phyloP scores from a whole-genome alignment of 2,888 invertebrate genomes.

The Anoncus sp. region DNA sequence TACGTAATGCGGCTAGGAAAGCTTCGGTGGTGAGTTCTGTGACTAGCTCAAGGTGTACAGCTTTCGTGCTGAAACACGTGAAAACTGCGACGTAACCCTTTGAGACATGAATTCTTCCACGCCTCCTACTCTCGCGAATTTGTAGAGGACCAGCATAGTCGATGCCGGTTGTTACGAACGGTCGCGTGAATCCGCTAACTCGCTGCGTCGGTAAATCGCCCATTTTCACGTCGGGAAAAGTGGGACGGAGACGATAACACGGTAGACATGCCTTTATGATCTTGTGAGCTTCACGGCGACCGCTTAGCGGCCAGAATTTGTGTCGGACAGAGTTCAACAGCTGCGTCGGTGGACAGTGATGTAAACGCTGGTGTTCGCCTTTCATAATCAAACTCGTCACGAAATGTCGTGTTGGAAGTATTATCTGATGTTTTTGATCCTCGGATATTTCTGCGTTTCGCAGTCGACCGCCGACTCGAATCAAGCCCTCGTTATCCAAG shows the following conservation, averaged over 20 bases:
- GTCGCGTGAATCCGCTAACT: slow-evolving; percentile 60
- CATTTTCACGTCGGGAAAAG: slow-evolving; percentile 71
- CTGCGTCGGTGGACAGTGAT: slow-evolving; percentile 65
- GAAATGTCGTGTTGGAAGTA: slow-evolving; percentile 41
- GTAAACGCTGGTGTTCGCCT: slow-evolving; percentile 62
- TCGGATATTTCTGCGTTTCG: slow-evolving; percentile 41
- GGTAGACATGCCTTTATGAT: slow-evolving; percentile 70
- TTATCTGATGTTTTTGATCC: slow-evolving; percentile 49
- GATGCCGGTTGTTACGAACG: slow-evolving; percentile 53
- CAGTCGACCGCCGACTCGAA: slow-evolving; percentile 60
- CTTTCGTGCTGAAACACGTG: slow-evolving; percentile 72
- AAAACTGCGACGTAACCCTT: slow-evolving; percentile 75
- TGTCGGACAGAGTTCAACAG: slow-evolving; percentile 58
- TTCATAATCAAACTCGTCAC: slow-evolving; percentile 49
- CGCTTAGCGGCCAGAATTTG: slow-evolving; percentile 74
- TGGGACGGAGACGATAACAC: slow-evolving; percentile 70
- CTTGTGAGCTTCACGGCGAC: slow-evolving; percentile 64
- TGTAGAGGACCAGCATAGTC: slow-evolving; percentile 65
- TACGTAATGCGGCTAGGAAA: slow-evolving; percentile 54
- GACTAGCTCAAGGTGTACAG: slow-evolving; percentile 71
- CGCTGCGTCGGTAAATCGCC: slow-evolving; percentile 74
- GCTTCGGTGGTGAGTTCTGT: slow-evolving; percentile 58
- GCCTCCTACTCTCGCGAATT: slow-evolving; percentile 65
- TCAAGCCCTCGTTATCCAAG: slow-evolving; percentile 51
- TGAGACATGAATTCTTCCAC: slow-evolving; percentile 65